phyloP scores from a whole-genome alignment of 2,797 vertebrate species.

The Sebastes oblongus region DNA sequence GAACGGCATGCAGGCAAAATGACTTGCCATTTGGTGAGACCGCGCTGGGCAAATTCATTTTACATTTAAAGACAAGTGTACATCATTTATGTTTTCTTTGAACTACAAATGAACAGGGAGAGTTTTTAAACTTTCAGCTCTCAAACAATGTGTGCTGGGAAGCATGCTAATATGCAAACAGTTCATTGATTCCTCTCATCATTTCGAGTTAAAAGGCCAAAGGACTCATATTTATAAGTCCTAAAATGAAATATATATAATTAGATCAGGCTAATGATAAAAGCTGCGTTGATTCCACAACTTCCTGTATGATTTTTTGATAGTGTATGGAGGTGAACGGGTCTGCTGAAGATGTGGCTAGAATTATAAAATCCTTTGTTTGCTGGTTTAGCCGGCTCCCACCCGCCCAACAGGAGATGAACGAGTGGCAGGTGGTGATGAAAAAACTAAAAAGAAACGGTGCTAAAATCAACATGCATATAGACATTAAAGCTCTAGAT shows the following conservation, averaged over 20 bases:
- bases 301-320: neutral
- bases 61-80: too few species aligned
- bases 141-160: too few species aligned
- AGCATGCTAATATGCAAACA: too few species aligned
- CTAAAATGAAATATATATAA: too few species aligned
- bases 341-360: neutral
- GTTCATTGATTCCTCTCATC: too few species aligned
- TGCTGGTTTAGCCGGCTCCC: neutral
- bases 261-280: too few species aligned
- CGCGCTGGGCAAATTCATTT: too few species aligned
- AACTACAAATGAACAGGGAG: neutral
- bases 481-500: neutral
- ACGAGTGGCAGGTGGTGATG: conserved; percentile 1
- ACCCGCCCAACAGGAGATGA: neutral
- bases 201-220: too few species aligned
- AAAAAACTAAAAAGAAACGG: neutral
- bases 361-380: conserved; percentile 27
- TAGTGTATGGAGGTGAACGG: neutral
- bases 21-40: too few species aligned
- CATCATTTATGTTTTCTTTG: neutral
- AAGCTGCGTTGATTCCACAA: neutral
- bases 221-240: too few species aligned
- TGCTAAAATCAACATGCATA: neutral
- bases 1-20: too few species aligned
- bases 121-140: too few species aligned